Conservation (phyloP, 2,797 vertebrate species). For the Coranthus polyacanthus region DNA sequence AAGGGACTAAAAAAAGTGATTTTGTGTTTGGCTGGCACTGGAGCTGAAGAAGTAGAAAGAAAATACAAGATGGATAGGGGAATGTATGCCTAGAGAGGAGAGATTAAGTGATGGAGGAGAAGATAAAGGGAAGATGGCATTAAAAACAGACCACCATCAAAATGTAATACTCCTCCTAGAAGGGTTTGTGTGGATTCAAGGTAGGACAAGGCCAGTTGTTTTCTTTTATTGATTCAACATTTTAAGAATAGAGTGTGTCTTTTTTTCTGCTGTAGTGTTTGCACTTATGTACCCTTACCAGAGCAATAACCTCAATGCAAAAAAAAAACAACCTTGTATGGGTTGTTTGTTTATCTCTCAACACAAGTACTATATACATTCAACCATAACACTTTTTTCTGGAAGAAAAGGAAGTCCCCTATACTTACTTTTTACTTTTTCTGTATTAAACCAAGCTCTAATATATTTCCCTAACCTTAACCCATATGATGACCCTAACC, state of each 20-base stretch:
- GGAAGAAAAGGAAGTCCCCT: no score
- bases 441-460: no score
- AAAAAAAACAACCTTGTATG: no score
- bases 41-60: slow-evolving; percentile 13
- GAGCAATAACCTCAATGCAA: neutral
- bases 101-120: slow-evolving; percentile 61
- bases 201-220: slow-evolving; percentile 26
- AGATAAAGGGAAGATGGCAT: slow-evolving; percentile 43
- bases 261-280: slow-evolving; percentile 4
- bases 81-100: slow-evolving; percentile 27
- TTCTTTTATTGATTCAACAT: slow-evolving; percentile 50
- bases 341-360: no score
- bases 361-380: no score
- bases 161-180: slow-evolving; percentile 31
- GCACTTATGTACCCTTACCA: slow-evolving; percentile 1
- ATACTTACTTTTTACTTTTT: no score
- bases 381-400: no score
- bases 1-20: slow-evolving; percentile 25
- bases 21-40: slow-evolving; percentile 34
- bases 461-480: no score
- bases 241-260: slow-evolving; percentile 16
- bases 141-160: slow-evolving; percentile 45
- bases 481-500: no score
- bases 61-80: slow-evolving; percentile 46
- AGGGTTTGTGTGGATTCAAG: slow-evolving; percentile 34